These are phyloP conservation scores for Acrobasis consociella DNA, from an alignment of 2,888 invertebrate species.

Conservation along the genomic window DNA sequence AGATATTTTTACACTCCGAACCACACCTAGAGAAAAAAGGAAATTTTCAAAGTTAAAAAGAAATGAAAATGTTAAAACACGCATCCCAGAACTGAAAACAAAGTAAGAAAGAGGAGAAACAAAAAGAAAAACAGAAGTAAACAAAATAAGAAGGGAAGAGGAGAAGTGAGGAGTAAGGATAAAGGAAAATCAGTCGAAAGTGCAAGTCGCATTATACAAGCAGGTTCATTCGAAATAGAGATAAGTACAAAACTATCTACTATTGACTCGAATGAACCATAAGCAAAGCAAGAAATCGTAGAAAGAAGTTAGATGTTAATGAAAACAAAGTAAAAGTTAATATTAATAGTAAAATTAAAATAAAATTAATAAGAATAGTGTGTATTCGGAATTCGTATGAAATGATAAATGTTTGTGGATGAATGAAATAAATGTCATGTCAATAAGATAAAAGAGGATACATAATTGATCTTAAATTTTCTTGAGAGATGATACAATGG, in stretches of 20 bases:
- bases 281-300: neutral
- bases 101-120: neutral
- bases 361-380: too few species aligned
- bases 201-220: constrained; percentile 4
- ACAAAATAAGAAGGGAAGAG: constrained; percentile 25
- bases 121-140: neutral
- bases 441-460: too few species aligned
- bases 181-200: constrained; percentile 37
- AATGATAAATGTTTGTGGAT: too few species aligned
- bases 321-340: too few species aligned
- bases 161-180: constrained; percentile 30
- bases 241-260: too few species aligned
- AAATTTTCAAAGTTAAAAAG: neutral
- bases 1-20: constrained; percentile 17
- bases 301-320: too few species aligned
- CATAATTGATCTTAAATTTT: too few species aligned
- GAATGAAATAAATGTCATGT: too few species aligned
- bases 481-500: too few species aligned
- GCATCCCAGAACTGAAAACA: neutral
- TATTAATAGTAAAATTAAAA: too few species aligned
- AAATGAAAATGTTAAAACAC: neutral
- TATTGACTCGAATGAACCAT: neutral
- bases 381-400: too few species aligned
- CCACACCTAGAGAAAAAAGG: constrained; percentile 12
- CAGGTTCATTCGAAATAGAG: neutral